phyloP scores from a whole-genome alignment of 2,888 invertebrate genomes.

The Eristalinus sepulchralis region DNA sequence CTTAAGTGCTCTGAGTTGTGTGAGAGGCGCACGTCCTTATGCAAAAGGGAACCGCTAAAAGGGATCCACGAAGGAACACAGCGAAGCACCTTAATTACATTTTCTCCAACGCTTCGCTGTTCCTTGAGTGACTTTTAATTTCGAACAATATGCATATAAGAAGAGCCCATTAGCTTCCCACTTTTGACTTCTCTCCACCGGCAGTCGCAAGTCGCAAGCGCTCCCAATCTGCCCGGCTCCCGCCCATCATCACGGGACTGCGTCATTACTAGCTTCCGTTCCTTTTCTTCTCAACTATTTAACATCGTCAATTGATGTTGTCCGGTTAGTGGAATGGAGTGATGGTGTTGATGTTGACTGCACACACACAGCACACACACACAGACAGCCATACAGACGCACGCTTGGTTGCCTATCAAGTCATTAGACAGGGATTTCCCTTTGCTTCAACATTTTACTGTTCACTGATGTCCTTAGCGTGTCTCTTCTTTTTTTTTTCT shows the following conservation, averaged over 20 bases:
- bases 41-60: neutral
- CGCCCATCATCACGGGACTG: neutral
- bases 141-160: neutral
- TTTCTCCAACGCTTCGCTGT: no score
- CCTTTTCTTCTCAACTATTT: neutral
- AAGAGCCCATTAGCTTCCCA: neutral
- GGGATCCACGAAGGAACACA: neutral
- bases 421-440: neutral
- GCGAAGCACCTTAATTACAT: constrained; percentile 16
- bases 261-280: neutral
- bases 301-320: neutral
- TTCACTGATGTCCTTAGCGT: constrained; percentile 27
- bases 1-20: neutral
- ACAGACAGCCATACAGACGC: neutral
- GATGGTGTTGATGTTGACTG: neutral
- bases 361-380: no score
- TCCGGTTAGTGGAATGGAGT: neutral
- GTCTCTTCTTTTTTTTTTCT: neutral
- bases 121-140: constrained; percentile 14
- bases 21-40: neutral
- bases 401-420: neutral
- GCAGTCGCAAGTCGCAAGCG: no score
- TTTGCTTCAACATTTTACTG: neutral
- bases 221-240: no score
- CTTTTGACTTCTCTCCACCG: no score